Evolutionary conservation across 2,113 vertebrate species (phyloP), one percentile per base, ranked within the genome.

Genomic region (Maccullochella peelii): DNA sequence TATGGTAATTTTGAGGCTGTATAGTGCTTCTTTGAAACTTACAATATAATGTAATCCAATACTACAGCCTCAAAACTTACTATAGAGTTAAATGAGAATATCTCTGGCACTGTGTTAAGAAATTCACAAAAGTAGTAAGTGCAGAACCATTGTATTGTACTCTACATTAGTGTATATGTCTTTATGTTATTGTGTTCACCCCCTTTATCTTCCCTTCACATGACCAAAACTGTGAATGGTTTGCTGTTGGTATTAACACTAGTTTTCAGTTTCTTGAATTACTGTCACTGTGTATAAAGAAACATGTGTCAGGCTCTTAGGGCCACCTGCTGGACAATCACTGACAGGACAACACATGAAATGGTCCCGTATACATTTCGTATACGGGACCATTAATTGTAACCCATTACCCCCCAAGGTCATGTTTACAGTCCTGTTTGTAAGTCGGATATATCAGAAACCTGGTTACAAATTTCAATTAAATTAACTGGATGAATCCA

Each of bases 281-380:
- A 44, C 59, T 5, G 38, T 63, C 36, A 21, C 7, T 23, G 12
- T 54, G 33, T n/a, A 8, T 61, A 8, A 70, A 68, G 8, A 55
- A 61, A 49, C 12, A 49, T 25, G 10, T 27, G 15, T 27, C 50
- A 38, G 44, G 23, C 8, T 58, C 9, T 25, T 47, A 21, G 67
- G 4, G 73, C 87, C 90, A 72, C 59, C 88, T 90, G 73, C 83
- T 90, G 91, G 90, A 82, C 61, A 67, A n/a, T 44, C 10, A 69
- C 38, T 83, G 44, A 42, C 73, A 77, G 1, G 4, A 58, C 62
- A 81, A n/a, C 10, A 36, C 10, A 38, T 33, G 2, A 47, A 33
- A 40, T 16, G 8, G 0, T 18, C 10, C 8, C 30, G 16, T 21
- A 47, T 2, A 27, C 10, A n/a, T 9, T 50, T 70, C 57, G n/a